Base-by-base conservation (phyloP, 2,888 invertebrate species). In the Scaeva pyrastri region DNA sequence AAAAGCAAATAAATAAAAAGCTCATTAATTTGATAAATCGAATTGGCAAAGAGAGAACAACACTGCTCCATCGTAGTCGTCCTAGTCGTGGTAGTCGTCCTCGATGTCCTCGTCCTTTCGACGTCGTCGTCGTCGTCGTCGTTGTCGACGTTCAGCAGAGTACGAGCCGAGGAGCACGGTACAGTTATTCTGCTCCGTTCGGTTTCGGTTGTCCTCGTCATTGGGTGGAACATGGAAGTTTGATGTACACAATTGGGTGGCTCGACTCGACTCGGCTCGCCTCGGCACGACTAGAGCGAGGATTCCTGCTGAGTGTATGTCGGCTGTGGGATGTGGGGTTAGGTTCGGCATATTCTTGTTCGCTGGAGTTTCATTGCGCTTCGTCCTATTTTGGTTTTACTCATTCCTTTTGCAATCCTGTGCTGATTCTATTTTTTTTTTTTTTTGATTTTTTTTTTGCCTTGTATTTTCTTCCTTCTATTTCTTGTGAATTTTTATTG, bases 1-100 rank as follows among this genome's bases (percentile, higher is more conserved):
- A 89, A 90, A 91, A 90, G 90, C 90, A 91, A 91, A 91, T 90
- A 90, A 89, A 90, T 86, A 90, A 90, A 90, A 90, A 90, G 91
- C 91, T 90, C 91, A 91, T 91, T 91, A 91, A 91, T 91, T 91
- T 91, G 91, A 91, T 91, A 91, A 91, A 91, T 91, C 91, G 91
- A 89, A 89, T 86, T 73, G 77, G 74, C 86, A 82, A 71, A 77
- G 75, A 75, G 68, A 68, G 68, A 68, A 74, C 86, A 48, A 66
- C 66, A 48, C n/a, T 31, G 26, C 71, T 74, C 70, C 56, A 48
- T 55, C 70, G 21, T 52, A 2, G 21, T 26, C 21, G 41, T 62
- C 11, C 19, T 23, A 19, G 60, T 60, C n/a, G 43, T 62, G 6
- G 19, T 23, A 19, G 60, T 60, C n/a, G 43, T 62, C 19, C 3